These are phyloP conservation scores for Macrophya alboannulata DNA, from an alignment of 2,888 invertebrate genomes.

Conservation along the genomic window DNA sequence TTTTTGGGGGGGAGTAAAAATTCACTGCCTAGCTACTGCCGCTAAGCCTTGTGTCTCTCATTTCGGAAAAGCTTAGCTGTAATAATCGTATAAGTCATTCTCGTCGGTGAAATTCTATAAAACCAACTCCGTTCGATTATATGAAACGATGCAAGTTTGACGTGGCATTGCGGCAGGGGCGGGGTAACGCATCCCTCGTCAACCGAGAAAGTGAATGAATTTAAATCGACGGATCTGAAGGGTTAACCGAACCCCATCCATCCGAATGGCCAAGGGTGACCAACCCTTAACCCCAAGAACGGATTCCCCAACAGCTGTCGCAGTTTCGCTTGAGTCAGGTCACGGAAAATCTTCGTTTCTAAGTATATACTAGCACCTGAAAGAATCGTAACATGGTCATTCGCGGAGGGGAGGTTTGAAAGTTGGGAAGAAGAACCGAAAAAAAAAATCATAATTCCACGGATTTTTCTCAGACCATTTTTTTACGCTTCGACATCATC, in stretches of 20 bases:
- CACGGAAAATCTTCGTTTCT: constrained; percentile 40
- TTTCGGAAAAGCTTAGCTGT: background rate
- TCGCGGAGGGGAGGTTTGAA: background rate
- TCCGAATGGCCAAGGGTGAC: constrained; percentile 38
- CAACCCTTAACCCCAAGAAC: constrained; percentile 44
- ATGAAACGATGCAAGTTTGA: constrained; percentile 22
- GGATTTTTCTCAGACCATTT: too few relatives aligned
- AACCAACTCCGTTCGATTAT: background rate
- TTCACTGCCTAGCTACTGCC: background rate
- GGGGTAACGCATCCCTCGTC: constrained; percentile 18
- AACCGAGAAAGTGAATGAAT: constrained; percentile 44
- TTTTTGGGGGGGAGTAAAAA: background rate
- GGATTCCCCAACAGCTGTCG: constrained; percentile 48
- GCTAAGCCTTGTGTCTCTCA: background rate
- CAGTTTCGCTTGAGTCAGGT: constrained; percentile 48
- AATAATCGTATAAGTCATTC: background rate
- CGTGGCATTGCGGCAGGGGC: too few relatives aligned
- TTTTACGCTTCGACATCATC: too few relatives aligned
- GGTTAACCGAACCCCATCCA: constrained; percentile 45
- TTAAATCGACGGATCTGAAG: constrained; percentile 48
- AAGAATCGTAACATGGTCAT: background rate
- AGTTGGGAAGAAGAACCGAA: background rate
- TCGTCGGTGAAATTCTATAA: background rate
- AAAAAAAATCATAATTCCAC: too few relatives aligned
- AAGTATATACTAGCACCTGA: background rate